These are phyloP conservation scores for Diplazon laetatorius DNA, from an alignment of 2,888 invertebrate species.

Conservation along the genomic window DNA sequence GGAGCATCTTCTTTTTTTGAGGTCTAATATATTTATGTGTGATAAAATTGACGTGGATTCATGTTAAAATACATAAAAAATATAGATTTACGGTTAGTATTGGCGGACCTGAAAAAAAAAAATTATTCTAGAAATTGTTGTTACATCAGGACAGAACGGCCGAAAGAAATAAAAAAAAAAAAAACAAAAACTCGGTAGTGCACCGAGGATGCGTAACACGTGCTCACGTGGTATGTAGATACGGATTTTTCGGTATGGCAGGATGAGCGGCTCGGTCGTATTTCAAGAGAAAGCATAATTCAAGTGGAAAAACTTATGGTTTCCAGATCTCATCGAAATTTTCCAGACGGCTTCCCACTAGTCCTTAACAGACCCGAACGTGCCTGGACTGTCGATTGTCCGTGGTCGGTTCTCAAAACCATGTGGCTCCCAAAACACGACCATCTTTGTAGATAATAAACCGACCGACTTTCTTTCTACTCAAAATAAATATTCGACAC, in stretches of 20 bases:
- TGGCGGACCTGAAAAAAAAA: constrained; percentile 10
- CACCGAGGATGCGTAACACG: too few relatives aligned
- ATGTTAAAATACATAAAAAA: too few relatives aligned
- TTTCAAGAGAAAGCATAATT: constrained; percentile 5
- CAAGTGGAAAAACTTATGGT: constrained; percentile 4
- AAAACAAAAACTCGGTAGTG: too few relatives aligned
- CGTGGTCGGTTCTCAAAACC: not conserved
- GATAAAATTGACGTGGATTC: too few relatives aligned
- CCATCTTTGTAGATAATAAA: not conserved
- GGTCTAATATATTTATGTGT: too few relatives aligned
- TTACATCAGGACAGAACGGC: too few relatives aligned
- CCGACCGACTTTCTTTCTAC: too few relatives aligned
- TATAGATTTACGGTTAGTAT: too few relatives aligned
- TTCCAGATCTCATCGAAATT: constrained; percentile 18
- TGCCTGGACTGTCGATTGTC: constrained; percentile 3
- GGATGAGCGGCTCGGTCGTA: constrained; percentile 11
- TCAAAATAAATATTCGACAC: too few relatives aligned
- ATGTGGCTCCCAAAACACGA: not conserved
- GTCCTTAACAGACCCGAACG: not conserved
- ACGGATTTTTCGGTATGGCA: constrained; percentile 21
- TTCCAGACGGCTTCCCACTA: constrained; percentile 19
- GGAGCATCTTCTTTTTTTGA: too few relatives aligned
- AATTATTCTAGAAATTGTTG: too few relatives aligned
- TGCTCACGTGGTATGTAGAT: not conserved
- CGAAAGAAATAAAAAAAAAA: too few relatives aligned